phyloP scores from a whole-genome alignment of 2,888 invertebrate species.

The Diarsia dahlii region DNA sequence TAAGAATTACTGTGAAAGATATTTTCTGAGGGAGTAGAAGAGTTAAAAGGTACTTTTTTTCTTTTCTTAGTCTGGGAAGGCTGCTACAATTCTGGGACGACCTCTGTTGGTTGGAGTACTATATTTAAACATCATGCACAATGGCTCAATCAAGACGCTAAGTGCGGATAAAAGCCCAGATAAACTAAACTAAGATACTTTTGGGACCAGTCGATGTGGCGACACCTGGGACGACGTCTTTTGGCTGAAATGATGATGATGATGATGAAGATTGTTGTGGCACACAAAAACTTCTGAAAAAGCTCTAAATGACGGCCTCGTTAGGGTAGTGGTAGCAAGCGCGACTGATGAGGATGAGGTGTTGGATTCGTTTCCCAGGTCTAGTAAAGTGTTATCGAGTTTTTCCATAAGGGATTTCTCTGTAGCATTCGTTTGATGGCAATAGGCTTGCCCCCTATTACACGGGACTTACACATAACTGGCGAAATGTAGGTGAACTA shows the following conservation, averaged over 20 bases:
- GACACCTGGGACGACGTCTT: too few species aligned
- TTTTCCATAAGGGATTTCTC: background rate
- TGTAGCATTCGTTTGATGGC: background rate
- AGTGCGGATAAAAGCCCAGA: too few species aligned
- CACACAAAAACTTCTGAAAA: background rate
- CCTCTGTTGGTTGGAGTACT: too few species aligned
- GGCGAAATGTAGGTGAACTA: background rate
- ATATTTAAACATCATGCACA: too few species aligned
- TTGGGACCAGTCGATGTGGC: too few species aligned
- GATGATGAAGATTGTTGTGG: background rate
- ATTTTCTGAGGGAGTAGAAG: background rate
- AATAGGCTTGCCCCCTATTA: background rate
- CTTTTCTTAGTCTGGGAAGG: too few species aligned
- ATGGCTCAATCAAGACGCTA: too few species aligned
- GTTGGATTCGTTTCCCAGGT: background rate
- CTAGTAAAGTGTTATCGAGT: background rate
- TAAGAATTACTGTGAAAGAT: background rate
- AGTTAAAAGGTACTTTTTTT: background rate
- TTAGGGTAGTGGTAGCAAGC: background rate
- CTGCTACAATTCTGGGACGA: too few species aligned
- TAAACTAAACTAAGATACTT: too few species aligned
- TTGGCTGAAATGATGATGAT: too few species aligned
- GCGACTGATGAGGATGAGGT: background rate
- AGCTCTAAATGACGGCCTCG: background rate
- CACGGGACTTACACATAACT: background rate